Evolutionary conservation across 2,113 vertebrate genomes (phyloP).

Genomic region (Isichthys henryi): DNA sequence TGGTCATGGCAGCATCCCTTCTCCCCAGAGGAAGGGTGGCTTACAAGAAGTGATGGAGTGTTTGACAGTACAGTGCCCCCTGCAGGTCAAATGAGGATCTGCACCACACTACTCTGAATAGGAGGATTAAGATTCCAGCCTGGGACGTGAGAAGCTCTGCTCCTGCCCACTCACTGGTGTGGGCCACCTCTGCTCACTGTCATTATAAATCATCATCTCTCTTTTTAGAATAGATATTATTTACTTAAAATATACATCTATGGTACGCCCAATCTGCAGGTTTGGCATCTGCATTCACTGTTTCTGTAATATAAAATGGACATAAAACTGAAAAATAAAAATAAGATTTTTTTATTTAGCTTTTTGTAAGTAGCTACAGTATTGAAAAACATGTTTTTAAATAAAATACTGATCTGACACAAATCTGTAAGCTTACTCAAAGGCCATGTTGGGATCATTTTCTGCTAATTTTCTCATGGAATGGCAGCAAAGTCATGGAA

Average conservation of each 20-base stretch:
- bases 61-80: constrained; percentile 41
- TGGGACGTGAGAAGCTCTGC: constrained; percentile 39
- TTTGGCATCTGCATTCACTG: constrained; percentile 50
- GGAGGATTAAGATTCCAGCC: constrained; percentile 4
- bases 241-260: constrained; percentile 49
- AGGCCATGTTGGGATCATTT: neutral
- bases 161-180: constrained; percentile 43
- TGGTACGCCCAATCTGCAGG: constrained; percentile 44
- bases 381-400: constrained; percentile 47
- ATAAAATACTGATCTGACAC: constrained; percentile 52
- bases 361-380: constrained; percentile 54
- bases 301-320: constrained; percentile 45
- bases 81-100: constrained; percentile 24
- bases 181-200: constrained; percentile 39
- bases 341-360: constrained; percentile 42
- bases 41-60: constrained; percentile 42
- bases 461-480: neutral
- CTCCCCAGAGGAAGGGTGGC: constrained; percentile 23
- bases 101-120: constrained; percentile 37
- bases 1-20: neutral
- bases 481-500: neutral
- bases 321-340: constrained; percentile 25
- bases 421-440: constrained; percentile 1
- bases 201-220: constrained; percentile 35
- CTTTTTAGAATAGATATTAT: constrained; percentile 45